Evolutionary conservation across 2,113 vertebrate genomes (phyloP).

Genomic region (Rhabdornis inornatus): DNA sequence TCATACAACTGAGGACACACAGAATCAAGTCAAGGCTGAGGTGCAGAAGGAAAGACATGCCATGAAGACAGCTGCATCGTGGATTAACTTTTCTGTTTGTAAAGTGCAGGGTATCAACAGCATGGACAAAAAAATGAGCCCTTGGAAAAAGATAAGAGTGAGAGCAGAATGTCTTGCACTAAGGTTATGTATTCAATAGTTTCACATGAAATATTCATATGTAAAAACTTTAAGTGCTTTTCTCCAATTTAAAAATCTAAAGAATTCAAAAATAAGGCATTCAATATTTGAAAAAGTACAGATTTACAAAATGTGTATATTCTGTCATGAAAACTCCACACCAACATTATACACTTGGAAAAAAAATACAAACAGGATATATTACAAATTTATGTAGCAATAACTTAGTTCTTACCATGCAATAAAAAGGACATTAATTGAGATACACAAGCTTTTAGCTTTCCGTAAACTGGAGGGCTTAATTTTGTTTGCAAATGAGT

Average conservation of each 20-base stretch:
- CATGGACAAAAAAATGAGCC: background rate
- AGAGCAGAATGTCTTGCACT: constrained; percentile 73
- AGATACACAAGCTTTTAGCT: constrained; percentile 86
- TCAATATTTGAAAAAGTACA: constrained; percentile 84
- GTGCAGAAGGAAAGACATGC: background rate
- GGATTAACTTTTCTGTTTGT: constrained; percentile 29
- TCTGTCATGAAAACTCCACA: constrained; percentile 85
- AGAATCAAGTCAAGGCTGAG: background rate
- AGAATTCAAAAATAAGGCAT: constrained; percentile 85
- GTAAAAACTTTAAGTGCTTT: constrained; percentile 84
- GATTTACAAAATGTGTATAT: constrained; percentile 86
- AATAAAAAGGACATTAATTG: constrained; percentile 87
- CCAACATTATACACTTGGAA: constrained; percentile 88
- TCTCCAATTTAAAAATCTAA: constrained; percentile 85
- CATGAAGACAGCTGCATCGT: background rate
- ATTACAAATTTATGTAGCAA: constrained; percentile 98
- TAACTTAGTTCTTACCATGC: constrained; percentile 99
- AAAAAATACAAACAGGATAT: constrained; percentile 91
- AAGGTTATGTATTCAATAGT: constrained; percentile 83
- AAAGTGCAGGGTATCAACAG: constrained; percentile 13
- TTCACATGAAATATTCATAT: constrained; percentile 83
- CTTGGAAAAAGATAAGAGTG: constrained; percentile 48
- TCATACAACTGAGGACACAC: constrained; percentile 29
- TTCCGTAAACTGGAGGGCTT: constrained; percentile 76
- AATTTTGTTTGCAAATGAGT: constrained; percentile 67